Conservation (phyloP, 2,113 vertebrate genomes). For the Sylvilagus bachmani region DNA sequence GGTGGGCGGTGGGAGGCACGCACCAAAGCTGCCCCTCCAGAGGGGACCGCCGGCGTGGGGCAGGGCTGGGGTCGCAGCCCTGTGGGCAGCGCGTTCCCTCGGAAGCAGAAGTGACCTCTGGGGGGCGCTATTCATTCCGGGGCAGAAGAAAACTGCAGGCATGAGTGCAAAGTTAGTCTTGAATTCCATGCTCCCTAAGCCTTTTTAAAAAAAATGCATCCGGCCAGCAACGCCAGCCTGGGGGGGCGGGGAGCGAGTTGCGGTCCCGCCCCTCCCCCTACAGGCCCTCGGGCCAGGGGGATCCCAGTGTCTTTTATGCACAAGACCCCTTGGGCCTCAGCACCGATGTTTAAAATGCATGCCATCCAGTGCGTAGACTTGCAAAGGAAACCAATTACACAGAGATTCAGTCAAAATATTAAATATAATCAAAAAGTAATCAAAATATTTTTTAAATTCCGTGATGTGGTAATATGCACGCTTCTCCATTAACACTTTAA, state of each 20-base stretch:
- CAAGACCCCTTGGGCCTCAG: neutral
- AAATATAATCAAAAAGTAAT: constrained; percentile 13
- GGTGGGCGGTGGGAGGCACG: neutral
- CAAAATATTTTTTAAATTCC: neutral
- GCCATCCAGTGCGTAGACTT: neutral
- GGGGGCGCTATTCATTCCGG: too few species aligned
- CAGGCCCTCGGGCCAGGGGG: neutral
- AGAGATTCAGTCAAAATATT: constrained; percentile 39
- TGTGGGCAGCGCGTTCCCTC: neutral
- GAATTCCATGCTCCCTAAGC: neutral
- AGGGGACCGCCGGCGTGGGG: too few species aligned
- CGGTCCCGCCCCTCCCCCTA: neutral
- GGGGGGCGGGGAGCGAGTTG: neutral
- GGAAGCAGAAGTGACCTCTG: neutral
- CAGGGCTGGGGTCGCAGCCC: too few species aligned
- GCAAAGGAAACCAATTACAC: constrained; percentile 14
- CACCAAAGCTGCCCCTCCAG: neutral
- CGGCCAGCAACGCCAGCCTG: neutral
- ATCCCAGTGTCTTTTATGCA: neutral
- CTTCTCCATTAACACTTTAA: constrained; percentile 31
- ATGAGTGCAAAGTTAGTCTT: too few species aligned
- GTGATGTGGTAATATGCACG: neutral
- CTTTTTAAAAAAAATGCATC: neutral
- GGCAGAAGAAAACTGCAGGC: too few species aligned
- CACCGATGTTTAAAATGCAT: neutral